phyloP scores from a whole-genome alignment of 2,797 vertebrate genomes.

The Odontamblyopus lacepedii region DNA sequence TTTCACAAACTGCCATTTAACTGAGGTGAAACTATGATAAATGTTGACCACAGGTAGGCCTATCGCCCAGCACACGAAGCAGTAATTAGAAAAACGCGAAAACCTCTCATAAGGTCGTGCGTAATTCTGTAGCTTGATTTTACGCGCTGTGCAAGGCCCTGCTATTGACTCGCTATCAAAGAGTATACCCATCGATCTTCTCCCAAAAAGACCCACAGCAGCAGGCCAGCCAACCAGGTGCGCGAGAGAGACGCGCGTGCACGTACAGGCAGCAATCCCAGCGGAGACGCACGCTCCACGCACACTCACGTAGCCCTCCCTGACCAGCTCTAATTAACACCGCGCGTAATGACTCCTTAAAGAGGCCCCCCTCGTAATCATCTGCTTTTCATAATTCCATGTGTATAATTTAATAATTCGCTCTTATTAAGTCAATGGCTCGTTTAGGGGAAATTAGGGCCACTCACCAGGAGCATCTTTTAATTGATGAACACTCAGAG shows the following conservation, averaged over 20 bases:
- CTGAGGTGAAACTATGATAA: no score
- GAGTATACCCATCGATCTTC: conserved; percentile 74
- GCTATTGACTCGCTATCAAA: conserved; percentile 68
- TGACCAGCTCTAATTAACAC: conserved; percentile 99
- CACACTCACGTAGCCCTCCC: conserved; percentile 77
- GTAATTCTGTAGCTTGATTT: conserved; percentile 24
- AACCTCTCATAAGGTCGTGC: no score
- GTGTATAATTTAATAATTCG: conserved; percentile 99
- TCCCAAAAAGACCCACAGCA: conserved; percentile 69
- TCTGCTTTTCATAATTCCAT: conserved; percentile 98
- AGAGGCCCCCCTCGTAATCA: conserved; percentile 89
- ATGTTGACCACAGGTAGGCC: no score
- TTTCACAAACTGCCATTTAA: no score
- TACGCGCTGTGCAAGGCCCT: conserved; percentile 42
- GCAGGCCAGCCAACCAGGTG: conserved; percentile 1
- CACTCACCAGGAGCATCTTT: conserved; percentile 79
- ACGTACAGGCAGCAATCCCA: conserved; percentile 82
- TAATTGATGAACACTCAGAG: conserved; percentile 78
- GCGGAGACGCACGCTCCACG: conserved; percentile 82
- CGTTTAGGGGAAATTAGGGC: conserved; percentile 81
- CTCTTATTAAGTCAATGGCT: conserved; percentile 93
- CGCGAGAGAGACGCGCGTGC: not conserved
- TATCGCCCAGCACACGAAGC: no score
- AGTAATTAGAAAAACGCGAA: no score
- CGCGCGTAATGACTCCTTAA: conserved; percentile 99